Evolutionary conservation across 2,888 invertebrate genomes (phyloP).

Genomic region (Amiota mariae): DNA sequence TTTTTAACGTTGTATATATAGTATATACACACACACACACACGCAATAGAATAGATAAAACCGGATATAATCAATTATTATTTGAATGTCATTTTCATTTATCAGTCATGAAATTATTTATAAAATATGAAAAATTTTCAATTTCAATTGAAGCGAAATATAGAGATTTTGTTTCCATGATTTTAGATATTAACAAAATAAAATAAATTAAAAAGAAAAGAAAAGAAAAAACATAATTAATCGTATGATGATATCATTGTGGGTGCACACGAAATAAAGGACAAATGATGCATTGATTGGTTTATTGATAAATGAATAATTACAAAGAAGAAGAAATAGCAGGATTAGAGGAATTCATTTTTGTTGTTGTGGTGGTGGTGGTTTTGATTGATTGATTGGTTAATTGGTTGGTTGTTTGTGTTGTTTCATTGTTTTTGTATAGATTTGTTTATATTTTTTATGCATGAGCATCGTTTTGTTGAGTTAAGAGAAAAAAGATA

Average conservation of each 20-base stretch:
- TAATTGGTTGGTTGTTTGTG: constrained; percentile 39
- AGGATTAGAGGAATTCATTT: constrained; percentile 36
- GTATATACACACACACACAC: constrained; percentile 41
- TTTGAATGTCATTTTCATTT: constrained; percentile 31
- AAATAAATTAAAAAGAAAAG: constrained; percentile 44
- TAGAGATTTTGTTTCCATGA: constrained; percentile 34
- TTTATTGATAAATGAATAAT: too few relatives aligned
- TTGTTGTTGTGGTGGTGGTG: constrained; percentile 36
- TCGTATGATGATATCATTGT: constrained; percentile 1
- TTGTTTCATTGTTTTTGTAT: constrained; percentile 52
- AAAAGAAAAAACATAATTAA: too few relatives aligned
- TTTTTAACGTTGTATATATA: constrained; percentile 51
- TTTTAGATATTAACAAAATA: constrained; percentile 42
- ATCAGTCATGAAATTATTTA: constrained; percentile 12
- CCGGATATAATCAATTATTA: constrained; percentile 24
- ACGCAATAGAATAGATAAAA: constrained; percentile 35
- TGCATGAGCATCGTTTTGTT: constrained; percentile 25
- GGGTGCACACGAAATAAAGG: constrained; percentile 32
- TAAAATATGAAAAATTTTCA: constrained; percentile 3
- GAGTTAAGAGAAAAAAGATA: constrained; percentile 26
- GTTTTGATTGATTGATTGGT: constrained; percentile 35
- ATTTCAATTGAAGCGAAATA: background rate
- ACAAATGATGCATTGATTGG: constrained; percentile 33
- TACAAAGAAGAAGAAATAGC: background rate
- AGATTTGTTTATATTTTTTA: constrained; percentile 5